phyloP scores from a whole-genome alignment of 2,113 vertebrate genomes.

The Mesembrinibis cayennensis region DNA sequence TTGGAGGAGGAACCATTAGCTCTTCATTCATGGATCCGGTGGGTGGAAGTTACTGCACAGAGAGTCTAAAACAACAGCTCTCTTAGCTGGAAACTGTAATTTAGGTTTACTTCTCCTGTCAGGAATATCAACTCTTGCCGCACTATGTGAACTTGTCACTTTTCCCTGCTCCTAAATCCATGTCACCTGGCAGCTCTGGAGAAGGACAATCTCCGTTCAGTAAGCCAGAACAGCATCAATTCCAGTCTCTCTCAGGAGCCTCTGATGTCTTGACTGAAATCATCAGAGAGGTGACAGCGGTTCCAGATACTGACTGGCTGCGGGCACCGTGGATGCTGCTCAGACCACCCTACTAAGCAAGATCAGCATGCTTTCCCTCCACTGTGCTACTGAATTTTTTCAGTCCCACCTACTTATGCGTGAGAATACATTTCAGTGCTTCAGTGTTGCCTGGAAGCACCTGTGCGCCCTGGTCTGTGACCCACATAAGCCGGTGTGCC shows the following conservation, averaged over 20 bases:
- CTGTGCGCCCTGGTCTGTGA: neutral
- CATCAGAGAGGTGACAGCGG: neutral
- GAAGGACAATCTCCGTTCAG: neutral
- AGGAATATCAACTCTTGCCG: neutral
- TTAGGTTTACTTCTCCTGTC: neutral
- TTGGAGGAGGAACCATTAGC: neutral
- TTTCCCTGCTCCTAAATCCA: neutral
- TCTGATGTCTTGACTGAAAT: neutral
- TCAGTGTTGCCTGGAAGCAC: neutral
- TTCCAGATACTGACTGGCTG: neutral
- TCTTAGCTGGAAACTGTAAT: neutral
- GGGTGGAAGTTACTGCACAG: neutral
- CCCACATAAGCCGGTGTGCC: neutral
- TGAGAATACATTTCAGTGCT: neutral
- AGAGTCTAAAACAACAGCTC: neutral
- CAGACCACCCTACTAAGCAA: neutral
- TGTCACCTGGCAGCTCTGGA: neutral
- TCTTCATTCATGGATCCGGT: neutral
- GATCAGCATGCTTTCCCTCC: neutral
- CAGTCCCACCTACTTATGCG: neutral
- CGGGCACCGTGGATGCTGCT: neutral
- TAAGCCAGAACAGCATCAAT: neutral
- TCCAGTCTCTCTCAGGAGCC: neutral
- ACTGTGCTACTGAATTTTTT: neutral
- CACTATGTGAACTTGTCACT: neutral